These are phyloP conservation scores for Lepus americanus DNA, from an alignment of 2,113 vertebrate species.

Conservation along the genomic window DNA sequence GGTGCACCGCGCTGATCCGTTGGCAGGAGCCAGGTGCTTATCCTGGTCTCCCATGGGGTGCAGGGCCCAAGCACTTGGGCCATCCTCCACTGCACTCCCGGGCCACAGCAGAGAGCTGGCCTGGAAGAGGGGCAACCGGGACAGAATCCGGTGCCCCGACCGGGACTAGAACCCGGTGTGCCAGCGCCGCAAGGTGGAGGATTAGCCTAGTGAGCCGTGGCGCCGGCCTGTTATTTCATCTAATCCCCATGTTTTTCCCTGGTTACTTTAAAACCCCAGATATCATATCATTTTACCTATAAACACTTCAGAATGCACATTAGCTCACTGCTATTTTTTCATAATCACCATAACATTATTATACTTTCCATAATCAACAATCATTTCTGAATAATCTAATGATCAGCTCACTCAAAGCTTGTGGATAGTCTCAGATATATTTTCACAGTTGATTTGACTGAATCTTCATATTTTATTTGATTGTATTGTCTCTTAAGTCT, in stretches of 20 bases:
- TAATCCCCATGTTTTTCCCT: background rate
- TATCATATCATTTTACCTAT: background rate
- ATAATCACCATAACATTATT: background rate
- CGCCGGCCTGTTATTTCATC: background rate
- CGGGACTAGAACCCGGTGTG: no score
- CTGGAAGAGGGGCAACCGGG: no score
- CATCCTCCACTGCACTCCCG: no score
- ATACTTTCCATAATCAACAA: background rate
- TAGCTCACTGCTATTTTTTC: background rate
- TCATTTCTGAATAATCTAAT: background rate
- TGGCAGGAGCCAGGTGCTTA: no score
- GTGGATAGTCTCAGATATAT: background rate
- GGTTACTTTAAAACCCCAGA: background rate
- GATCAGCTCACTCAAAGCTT: background rate
- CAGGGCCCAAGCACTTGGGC: no score
- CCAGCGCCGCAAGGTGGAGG: no score
- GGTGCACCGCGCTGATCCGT: no score
- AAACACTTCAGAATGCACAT: background rate
- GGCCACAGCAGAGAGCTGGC: no score
- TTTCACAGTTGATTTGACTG: background rate
- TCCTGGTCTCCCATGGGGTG: no score
- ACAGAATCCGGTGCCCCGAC: no score
- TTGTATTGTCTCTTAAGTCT: background rate
- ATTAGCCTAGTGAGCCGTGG: no score
- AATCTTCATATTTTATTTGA: background rate